A percentile compares a stretch with the other conserved stretches of the same genome.
phyloP scores from a whole-genome alignment of 2,888 invertebrate species.

The Cyaniris semiargus region DNA sequence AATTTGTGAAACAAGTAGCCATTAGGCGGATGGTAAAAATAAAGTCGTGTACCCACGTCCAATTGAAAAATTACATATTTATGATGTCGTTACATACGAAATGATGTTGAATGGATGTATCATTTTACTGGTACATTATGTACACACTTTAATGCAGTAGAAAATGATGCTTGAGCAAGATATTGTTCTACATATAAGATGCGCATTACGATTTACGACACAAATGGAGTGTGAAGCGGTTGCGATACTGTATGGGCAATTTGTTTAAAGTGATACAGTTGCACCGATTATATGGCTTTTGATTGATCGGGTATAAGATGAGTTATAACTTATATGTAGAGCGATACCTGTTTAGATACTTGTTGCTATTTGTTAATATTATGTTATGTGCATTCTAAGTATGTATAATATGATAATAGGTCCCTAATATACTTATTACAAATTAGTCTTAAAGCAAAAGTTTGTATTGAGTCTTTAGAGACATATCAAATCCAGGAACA shows the following conservation, averaged over 20 bases:
- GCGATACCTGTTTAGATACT: not conserved
- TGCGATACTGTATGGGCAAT: conserved; percentile 22
- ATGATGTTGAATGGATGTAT: not conserved
- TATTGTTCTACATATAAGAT: conserved; percentile 19
- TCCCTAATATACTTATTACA: no score
- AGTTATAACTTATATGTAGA: not conserved
- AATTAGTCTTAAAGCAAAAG: no score
- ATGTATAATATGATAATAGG: no score
- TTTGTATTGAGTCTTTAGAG: no score
- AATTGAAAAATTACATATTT: conserved; percentile 12
- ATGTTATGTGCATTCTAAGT: no score
- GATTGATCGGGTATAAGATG: not conserved
- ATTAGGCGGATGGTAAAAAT: no score
- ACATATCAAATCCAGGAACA: no score
- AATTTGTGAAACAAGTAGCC: no score
- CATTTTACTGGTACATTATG: not conserved
- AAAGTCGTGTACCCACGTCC: no score
- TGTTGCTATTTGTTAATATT: not conserved
- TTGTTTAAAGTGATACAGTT: conserved; percentile 13
- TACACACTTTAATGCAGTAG: conserved; percentile 17
- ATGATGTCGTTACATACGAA: not conserved
- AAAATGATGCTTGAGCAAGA: conserved; percentile 20
- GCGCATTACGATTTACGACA: conserved; percentile 18
- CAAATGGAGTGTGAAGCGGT: conserved; percentile 22
- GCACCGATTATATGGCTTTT: not conserved